Base-by-base conservation (phyloP, 2,888 invertebrate species). In the Notodonta dromedarius region DNA sequence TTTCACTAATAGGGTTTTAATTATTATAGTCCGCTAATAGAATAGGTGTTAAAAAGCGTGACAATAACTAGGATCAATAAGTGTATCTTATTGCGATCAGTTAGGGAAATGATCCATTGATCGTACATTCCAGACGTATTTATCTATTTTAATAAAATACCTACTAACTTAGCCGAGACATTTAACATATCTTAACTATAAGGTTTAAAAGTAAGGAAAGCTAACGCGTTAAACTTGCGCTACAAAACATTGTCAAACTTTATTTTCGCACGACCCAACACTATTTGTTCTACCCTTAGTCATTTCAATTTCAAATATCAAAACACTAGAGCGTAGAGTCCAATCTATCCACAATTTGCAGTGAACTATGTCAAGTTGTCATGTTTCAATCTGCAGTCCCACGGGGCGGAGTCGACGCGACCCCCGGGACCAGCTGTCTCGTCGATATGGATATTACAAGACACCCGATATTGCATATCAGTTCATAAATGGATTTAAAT, bases 341-440 rank as follows among this genome's bases (percentile, higher is more conserved):
- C 66, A 75, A 75, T 75, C 73, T 63, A 69, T 75, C 59, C 61
- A 67, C 73, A 73, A 71, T 73, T 67, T 71, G 65, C 61, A 61
- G 66, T 71, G 70, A 76, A 73, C 63, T 77, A 65, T 70, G 76
- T 77, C 77, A 77, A 66, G 76, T 76, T 61, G 71, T 75, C 78
- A 66, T 70, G 76, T 76, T 77, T 73, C 76, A 77, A 71, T 77
- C 76, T 53, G 11, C 5, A 13, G 61, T 63, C 78, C 60, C 78
- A 13, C 0, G 71, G 73, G 77, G 65, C 58, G 11, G 9, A 32
- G 46, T 68, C 67, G 71, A 77, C 75, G 66, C 73, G 61, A 24
- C 62, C 70, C 58, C 61, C 55, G 77, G 72, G 76, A 73, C 62
- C 63, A 51, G 64, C 61, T 60, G 51, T 58, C 71, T 67, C 68